phyloP scores from a whole-genome alignment of 2,888 invertebrate species.

The Junonia oenone region DNA sequence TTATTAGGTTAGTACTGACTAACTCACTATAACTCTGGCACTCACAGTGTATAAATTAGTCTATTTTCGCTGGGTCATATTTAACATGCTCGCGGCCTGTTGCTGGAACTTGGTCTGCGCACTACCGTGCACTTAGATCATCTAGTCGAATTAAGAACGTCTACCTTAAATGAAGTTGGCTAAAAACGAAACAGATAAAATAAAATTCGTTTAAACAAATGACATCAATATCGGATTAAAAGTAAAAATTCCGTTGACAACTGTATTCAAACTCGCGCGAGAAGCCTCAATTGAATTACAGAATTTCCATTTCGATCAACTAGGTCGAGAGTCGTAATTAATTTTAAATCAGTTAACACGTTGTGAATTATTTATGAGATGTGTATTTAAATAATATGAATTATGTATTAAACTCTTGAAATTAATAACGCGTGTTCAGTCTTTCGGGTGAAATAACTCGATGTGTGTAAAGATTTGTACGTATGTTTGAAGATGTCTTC shows the following conservation, averaged over 20 bases:
- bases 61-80: too few relatives aligned
- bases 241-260: background rate
- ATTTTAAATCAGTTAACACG: background rate
- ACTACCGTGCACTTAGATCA: too few relatives aligned
- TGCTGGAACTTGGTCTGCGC: too few relatives aligned
- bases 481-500: background rate
- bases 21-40: too few relatives aligned
- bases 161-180: too few relatives aligned
- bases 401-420: background rate
- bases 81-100: too few relatives aligned
- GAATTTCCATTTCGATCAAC: background rate
- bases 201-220: too few relatives aligned
- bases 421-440: background rate
- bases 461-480: background rate
- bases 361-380: slow-evolving; percentile 1
- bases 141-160: too few relatives aligned
- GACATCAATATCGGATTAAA: background rate
- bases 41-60: too few relatives aligned
- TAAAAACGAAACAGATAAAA: too few relatives aligned
- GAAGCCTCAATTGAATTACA: background rate
- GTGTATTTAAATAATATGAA: background rate
- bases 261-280: background rate
- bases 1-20: too few relatives aligned
- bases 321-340: background rate
- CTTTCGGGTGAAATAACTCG: background rate